phyloP scores from a whole-genome alignment of 2,888 invertebrate genomes.

The Tuta absoluta region DNA sequence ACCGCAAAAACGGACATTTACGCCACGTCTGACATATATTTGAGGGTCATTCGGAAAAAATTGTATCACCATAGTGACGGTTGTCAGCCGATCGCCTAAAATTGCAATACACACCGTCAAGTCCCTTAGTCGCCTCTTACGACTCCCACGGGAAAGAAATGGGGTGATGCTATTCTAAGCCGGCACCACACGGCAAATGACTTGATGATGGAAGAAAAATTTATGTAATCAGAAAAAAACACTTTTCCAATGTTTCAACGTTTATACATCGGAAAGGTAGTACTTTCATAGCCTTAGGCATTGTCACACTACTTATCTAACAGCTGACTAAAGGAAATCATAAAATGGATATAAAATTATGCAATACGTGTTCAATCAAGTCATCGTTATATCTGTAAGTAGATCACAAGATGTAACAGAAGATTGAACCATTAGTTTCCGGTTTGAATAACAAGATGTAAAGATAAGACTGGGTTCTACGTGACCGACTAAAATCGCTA shows the following conservation, averaged over 20 bases:
- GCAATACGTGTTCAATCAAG: not conserved
- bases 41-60: no score
- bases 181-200: no score
- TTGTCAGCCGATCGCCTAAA: no score
- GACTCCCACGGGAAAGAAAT: no score
- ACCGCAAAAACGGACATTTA: no score
- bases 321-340: not conserved
- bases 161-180: no score
- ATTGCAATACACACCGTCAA: no score
- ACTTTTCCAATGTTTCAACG: not conserved
- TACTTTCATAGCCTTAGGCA: not conserved
- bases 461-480: not conserved
- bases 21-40: no score
- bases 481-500: not conserved
- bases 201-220: no score
- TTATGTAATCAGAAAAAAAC: not conserved
- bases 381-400: not conserved
- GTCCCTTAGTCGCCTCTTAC: no score
- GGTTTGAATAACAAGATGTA: not conserved
- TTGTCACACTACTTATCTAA: constrained; percentile 4
- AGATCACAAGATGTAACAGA: not conserved
- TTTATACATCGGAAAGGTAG: not conserved
- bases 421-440: not conserved
- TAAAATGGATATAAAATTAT: not conserved
- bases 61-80: no score